phyloP scores from a whole-genome alignment of 1,140 invertebrate species.

The Delia radicum region DNA sequence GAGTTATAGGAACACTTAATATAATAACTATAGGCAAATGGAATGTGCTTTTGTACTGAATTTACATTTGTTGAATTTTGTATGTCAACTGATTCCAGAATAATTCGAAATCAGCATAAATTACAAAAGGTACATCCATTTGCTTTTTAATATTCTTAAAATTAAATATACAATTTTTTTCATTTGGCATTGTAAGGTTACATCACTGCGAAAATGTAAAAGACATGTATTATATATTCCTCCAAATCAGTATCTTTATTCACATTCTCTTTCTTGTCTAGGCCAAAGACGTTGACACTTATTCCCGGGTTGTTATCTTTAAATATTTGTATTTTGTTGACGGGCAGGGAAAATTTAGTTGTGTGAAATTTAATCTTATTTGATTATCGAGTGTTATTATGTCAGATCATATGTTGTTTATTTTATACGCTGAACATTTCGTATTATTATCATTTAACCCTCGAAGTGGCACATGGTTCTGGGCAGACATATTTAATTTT shows the following conservation, averaged over 20 bases:
- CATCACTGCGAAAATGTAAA: not conserved
- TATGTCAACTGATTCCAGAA: conserved; percentile 31
- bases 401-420: not conserved
- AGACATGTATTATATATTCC: not conserved
- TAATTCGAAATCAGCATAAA: conserved; percentile 51
- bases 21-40: not conserved
- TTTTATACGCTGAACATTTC: not conserved
- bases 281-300: no score
- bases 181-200: conserved; percentile 28
- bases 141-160: conserved; percentile 40
- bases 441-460: not conserved
- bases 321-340: not conserved
- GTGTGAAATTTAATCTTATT: not conserved
- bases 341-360: not conserved
- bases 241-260: no score
- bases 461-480: no score
- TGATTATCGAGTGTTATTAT: conserved; percentile 14
- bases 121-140: conserved; percentile 42
- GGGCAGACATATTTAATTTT: no score
- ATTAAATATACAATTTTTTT: conserved; percentile 32
- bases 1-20: not conserved
- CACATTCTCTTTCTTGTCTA: no score
- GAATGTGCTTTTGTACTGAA: not conserved
- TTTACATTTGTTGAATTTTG: conserved; percentile 25
- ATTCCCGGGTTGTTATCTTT: no score